Evolutionary conservation across 2,888 invertebrate species (phyloP).

Genomic region (Philonicus albiceps): DNA sequence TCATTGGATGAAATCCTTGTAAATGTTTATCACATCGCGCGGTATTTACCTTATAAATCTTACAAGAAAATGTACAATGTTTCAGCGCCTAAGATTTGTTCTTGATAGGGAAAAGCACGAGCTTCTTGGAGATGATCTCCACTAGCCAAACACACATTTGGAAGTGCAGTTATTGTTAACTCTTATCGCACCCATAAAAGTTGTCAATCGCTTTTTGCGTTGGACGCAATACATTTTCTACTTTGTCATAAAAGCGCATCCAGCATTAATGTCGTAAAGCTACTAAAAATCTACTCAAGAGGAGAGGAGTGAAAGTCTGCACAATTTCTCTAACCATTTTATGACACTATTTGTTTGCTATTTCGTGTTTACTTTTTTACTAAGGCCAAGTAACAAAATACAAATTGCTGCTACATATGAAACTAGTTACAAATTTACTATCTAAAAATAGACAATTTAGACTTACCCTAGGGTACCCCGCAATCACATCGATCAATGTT

Average conservation of each 20-base stretch:
- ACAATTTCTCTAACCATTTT: neutral
- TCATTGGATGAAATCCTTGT: neutral
- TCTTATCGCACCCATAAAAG: neutral
- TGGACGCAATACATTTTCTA: neutral
- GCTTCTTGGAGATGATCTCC: neutral
- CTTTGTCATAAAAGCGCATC: neutral
- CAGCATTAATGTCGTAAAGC: neutral
- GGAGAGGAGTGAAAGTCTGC: neutral
- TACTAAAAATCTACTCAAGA: neutral
- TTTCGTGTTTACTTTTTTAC: neutral
- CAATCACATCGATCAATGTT: too few relatives aligned
- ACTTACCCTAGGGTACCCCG: too few relatives aligned
- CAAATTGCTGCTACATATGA: neutral
- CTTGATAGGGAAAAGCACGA: neutral
- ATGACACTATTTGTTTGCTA: neutral
- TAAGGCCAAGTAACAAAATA: neutral
- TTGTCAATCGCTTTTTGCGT: neutral
- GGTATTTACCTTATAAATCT: neutral
- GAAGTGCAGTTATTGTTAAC: neutral
- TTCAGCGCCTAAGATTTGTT: neutral
- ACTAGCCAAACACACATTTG: neutral
- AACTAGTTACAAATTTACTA: neutral
- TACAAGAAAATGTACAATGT: neutral
- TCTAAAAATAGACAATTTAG: neutral
- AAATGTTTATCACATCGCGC: neutral